Percentiles rank a stretch among this genome's conserved stretches.
phyloP scores from a whole-genome alignment of 2,888 invertebrate genomes.

The Megalurothrips usitatus region DNA sequence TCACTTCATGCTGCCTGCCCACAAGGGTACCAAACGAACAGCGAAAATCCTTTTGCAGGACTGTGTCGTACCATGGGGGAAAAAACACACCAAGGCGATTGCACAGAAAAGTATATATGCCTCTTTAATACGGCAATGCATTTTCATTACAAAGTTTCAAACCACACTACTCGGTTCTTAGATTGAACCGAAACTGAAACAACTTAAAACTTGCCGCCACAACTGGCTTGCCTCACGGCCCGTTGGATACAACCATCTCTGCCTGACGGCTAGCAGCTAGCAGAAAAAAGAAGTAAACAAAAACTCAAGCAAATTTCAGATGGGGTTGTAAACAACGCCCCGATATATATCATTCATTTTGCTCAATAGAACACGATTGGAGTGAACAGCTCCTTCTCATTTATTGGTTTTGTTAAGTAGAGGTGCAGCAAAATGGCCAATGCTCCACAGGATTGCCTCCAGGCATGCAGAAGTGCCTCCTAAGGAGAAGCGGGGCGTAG shows the following conservation, averaged over 20 bases:
- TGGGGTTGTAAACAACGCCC: not conserved
- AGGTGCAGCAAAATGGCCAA: not conserved
- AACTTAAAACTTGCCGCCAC: not conserved
- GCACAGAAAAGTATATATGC: too few relatives aligned
- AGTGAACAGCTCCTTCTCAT: not conserved
- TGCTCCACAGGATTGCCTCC: not conserved
- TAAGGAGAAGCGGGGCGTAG: not conserved
- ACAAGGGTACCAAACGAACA: not conserved
- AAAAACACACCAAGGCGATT: too few relatives aligned
- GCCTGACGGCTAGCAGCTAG: not conserved
- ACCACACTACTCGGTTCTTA: not conserved
- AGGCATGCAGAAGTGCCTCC: not conserved
- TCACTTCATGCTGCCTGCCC: not conserved
- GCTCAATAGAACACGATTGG: not conserved
- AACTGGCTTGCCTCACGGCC: not conserved
- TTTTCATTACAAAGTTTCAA: not conserved
- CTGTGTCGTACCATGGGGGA: too few relatives aligned
- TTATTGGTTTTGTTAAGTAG: not conserved
- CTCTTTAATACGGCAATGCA: not conserved
- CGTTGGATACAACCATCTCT: not conserved
- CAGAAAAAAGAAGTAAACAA: constrained; percentile 25
- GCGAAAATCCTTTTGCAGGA: not conserved
- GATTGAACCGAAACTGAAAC: not conserved
- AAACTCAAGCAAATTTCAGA: not conserved
- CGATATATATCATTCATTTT: not conserved